Conservation (phyloP, 1,140 invertebrate genomes). For the Marisa cornuarietis region DNA sequence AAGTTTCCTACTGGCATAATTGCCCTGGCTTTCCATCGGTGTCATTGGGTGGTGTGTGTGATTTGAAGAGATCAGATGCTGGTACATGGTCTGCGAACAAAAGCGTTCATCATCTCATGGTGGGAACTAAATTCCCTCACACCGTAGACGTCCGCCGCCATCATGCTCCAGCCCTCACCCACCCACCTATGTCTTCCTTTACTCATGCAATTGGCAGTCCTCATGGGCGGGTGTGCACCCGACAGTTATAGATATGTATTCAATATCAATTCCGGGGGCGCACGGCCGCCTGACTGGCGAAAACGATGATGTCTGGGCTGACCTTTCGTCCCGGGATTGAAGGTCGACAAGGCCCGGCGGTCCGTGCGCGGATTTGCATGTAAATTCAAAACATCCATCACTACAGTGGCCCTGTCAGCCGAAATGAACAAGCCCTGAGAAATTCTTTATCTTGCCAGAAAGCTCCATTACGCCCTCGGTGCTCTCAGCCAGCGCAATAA, state of each 20-base stretch:
- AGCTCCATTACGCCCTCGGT: slow-evolving; percentile 10
- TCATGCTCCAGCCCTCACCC: too few relatives aligned
- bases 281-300: slow-evolving; percentile 1
- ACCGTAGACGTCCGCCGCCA: too few relatives aligned
- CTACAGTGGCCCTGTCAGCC: slow-evolving; percentile 15
- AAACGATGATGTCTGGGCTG: slow-evolving; percentile 24
- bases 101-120: too few relatives aligned
- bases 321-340: slow-evolving; percentile 31
- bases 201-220: too few relatives aligned
- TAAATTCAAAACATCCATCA: slow-evolving; percentile 38
- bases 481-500: slow-evolving; percentile 20
- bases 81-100: too few relatives aligned
- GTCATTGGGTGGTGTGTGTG: too few relatives aligned
- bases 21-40: too few relatives aligned
- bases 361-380: slow-evolving; percentile 29
- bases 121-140: too few relatives aligned
- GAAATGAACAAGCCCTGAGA: slow-evolving; percentile 29
- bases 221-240: too few relatives aligned
- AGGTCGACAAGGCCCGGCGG: slow-evolving; percentile 14
- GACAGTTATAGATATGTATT: slow-evolving; percentile 32
- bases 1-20: too few relatives aligned
- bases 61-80: too few relatives aligned
- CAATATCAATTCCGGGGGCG: slow-evolving; percentile 24
- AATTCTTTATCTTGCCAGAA: slow-evolving; percentile 5
- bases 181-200: too few relatives aligned